Evolutionary conservation across 2,113 vertebrate genomes (phyloP).

Genomic region (Periophthalmus modestus): DNA sequence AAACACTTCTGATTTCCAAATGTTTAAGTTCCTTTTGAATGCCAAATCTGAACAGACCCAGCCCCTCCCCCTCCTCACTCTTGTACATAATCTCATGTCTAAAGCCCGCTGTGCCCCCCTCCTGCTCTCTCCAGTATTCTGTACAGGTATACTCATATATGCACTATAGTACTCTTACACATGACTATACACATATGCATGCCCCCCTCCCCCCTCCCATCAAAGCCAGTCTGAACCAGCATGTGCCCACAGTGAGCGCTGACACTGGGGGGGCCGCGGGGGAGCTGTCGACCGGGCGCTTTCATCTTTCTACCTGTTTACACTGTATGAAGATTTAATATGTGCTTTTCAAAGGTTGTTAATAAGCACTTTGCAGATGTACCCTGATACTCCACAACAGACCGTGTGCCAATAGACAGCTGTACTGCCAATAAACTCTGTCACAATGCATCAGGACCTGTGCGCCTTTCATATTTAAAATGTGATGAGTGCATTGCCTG

Average conservation of each 20-base stretch:
- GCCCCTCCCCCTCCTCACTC: background rate
- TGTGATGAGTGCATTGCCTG: background rate
- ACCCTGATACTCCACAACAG: conserved; percentile 19
- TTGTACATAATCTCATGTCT: background rate
- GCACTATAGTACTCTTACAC: background rate
- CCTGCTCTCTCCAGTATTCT: background rate
- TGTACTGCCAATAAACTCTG: conserved; percentile 61
- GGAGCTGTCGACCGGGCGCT: background rate
- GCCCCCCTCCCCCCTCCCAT: background rate
- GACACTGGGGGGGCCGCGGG: background rate
- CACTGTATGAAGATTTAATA: conserved; percentile 49
- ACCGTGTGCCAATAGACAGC: conserved; percentile 46
- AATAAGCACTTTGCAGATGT: conserved; percentile 20
- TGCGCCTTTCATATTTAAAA: background rate
- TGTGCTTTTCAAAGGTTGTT: conserved; percentile 26
- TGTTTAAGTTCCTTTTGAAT: background rate
- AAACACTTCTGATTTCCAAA: background rate
- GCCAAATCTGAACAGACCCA: background rate
- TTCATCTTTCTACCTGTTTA: conserved; percentile 59
- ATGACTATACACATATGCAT: background rate
- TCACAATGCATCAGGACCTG: background rate
- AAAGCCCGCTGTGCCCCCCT: background rate
- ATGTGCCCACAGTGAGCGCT: background rate
- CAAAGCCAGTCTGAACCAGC: background rate
- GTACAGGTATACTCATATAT: background rate